Conservation (phyloP, 1,140 invertebrate genomes). For the Tetragnatha versicolor region DNA sequence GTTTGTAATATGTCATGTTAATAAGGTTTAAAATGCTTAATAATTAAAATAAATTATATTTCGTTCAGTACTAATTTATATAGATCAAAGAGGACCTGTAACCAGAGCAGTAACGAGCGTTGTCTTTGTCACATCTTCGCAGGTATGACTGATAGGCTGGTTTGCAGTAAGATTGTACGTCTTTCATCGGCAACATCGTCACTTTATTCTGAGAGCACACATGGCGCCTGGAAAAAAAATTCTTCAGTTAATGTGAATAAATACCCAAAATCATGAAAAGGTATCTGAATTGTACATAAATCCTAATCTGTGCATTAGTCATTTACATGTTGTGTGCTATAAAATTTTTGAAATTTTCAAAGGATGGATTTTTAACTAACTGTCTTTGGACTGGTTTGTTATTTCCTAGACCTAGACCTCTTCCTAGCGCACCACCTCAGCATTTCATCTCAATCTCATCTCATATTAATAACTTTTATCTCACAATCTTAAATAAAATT, state of each 20-base stretch:
- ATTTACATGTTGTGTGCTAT: too few relatives aligned
- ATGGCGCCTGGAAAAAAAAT: slow-evolving; percentile 64
- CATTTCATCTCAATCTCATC: too few relatives aligned
- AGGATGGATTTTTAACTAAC: too few relatives aligned
- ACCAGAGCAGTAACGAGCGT: slow-evolving; percentile 65
- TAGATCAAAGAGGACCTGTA: slow-evolving; percentile 60
- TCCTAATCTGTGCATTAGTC: too few relatives aligned
- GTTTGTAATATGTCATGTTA: too few relatives aligned
- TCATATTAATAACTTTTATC: too few relatives aligned
- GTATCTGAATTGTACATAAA: too few relatives aligned
- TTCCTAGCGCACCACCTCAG: too few relatives aligned
- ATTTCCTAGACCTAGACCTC: too few relatives aligned
- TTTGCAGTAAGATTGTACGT: slow-evolving; percentile 67
- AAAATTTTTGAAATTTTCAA: not conserved
- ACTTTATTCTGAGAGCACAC: slow-evolving; percentile 67
- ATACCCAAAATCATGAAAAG: too few relatives aligned
- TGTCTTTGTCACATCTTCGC: slow-evolving; percentile 65
- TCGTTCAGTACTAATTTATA: not conserved
- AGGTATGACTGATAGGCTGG: slow-evolving; percentile 67
- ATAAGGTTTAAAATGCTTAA: not conserved
- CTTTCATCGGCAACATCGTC: slow-evolving; percentile 66
- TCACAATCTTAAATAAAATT: too few relatives aligned
- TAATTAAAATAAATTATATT: not conserved
- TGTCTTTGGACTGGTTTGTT: too few relatives aligned
- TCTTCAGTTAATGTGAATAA: not conserved